These are phyloP conservation scores for Trematocara marginatum DNA, from an alignment of 2,113 vertebrate genomes.

Conservation along the genomic window DNA sequence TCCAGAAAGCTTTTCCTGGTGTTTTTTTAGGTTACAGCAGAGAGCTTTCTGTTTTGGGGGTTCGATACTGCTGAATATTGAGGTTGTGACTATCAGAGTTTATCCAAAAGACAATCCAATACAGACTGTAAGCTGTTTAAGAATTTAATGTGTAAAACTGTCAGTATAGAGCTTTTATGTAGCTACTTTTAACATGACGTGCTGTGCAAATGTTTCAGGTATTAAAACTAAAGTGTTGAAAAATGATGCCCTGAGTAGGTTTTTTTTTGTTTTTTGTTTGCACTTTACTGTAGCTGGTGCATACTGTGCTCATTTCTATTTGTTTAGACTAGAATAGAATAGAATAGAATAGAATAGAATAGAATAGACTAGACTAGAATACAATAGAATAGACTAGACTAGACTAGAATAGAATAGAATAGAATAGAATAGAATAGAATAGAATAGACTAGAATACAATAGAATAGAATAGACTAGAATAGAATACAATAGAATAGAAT, in stretches of 20 bases:
- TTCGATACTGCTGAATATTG: not conserved
- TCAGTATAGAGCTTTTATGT: not conserved
- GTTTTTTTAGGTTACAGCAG: not conserved
- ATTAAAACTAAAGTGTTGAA: not conserved
- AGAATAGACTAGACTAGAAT: too few relatives aligned
- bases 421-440: too few relatives aligned
- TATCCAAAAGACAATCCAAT: not conserved
- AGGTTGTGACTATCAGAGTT: not conserved
- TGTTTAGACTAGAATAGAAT: too few relatives aligned
- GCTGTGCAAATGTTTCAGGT: not conserved
- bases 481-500: too few relatives aligned
- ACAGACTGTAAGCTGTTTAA: not conserved
- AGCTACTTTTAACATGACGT: not conserved
- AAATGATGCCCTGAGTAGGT: not conserved
- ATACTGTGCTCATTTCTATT: not conserved
- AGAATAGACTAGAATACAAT: too few relatives aligned
- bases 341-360: too few relatives aligned
- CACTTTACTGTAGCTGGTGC: not conserved
- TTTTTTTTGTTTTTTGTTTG: not conserved
- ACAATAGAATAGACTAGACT: too few relatives aligned
- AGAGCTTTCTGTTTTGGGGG: not conserved
- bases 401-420: too few relatives aligned
- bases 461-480: too few relatives aligned
- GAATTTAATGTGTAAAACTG: not conserved
- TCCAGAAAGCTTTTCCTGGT: not conserved